These are phyloP conservation scores for Drosophila nigromelanica DNA, from an alignment of 1,140 invertebrate species.

Conservation along the genomic window DNA sequence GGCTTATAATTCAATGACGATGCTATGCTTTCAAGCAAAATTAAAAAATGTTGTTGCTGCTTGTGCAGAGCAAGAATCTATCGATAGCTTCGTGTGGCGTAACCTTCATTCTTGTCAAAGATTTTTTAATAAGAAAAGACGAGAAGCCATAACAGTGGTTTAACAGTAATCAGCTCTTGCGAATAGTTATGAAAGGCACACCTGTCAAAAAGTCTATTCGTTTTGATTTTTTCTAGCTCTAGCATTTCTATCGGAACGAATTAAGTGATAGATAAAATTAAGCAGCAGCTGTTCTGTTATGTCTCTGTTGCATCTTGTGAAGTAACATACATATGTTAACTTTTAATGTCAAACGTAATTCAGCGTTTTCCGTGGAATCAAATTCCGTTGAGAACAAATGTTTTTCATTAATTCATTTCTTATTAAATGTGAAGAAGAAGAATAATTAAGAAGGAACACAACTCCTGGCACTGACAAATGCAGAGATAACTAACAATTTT, in stretches of 20 bases:
- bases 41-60: not conserved
- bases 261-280: not conserved
- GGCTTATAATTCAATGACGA: not conserved
- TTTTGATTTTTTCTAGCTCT: too few species aligned
- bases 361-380: not conserved
- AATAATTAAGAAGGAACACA: conserved; percentile 22
- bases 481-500: conserved; percentile 61
- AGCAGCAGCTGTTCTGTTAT: conserved; percentile 3
- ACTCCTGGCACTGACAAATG: conserved; percentile 45
- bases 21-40: not conserved
- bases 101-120: not conserved
- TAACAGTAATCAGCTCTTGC: too few species aligned
- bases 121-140: too few species aligned
- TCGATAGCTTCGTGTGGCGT: not conserved
- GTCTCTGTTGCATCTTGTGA: not conserved
- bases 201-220: too few species aligned
- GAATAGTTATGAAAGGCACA: too few species aligned
- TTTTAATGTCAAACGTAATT: not conserved
- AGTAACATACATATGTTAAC: not conserved
- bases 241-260: not conserved
- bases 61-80: not conserved
- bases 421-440: conserved; percentile 7
- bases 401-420: too few species aligned
- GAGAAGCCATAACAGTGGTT: too few species aligned
- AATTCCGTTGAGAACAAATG: not conserved